Conservation (phyloP, 2,888 invertebrate genomes). For the Phorcus lineatus region DNA sequence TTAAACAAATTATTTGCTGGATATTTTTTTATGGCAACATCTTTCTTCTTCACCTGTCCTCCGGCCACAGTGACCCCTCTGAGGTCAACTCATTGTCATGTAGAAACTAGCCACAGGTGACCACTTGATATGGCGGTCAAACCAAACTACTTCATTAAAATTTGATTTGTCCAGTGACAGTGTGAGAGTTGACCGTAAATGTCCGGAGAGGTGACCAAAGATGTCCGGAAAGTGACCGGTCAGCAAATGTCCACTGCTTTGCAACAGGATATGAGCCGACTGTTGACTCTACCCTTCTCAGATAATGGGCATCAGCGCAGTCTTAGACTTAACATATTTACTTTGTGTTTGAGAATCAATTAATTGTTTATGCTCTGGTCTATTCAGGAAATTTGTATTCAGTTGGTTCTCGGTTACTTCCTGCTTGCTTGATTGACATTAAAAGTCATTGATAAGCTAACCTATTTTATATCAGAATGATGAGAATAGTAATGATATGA, state of each 20-base stretch:
- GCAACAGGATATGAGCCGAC: conserved; percentile 10
- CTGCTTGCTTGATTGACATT: too few relatives aligned
- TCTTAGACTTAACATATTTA: background rate
- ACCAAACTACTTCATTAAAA: conserved; percentile 19
- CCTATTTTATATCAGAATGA: too few relatives aligned
- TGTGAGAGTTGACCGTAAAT: background rate
- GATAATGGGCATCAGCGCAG: background rate
- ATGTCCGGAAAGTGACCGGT: conserved; percentile 16
- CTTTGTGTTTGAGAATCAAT: background rate
- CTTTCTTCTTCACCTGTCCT: background rate
- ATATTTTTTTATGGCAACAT: background rate
- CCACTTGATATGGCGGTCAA: conserved; percentile 1
- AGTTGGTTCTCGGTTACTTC: too few relatives aligned
- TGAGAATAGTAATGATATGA: too few relatives aligned
- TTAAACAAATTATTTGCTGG: background rate
- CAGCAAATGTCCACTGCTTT: background rate
- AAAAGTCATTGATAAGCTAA: too few relatives aligned
- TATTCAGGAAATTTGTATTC: too few relatives aligned
- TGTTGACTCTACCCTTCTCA: conserved; percentile 1
- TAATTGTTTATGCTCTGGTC: too few relatives aligned
- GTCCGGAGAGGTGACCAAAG: background rate
- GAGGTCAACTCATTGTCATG: conserved; percentile 5
- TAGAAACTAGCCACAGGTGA: background rate
- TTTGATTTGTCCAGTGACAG: conserved; percentile 6
- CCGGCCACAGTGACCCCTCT: background rate